phyloP scores from a whole-genome alignment of 2,888 invertebrate species.

The Caenorhabditis drosophilae region DNA sequence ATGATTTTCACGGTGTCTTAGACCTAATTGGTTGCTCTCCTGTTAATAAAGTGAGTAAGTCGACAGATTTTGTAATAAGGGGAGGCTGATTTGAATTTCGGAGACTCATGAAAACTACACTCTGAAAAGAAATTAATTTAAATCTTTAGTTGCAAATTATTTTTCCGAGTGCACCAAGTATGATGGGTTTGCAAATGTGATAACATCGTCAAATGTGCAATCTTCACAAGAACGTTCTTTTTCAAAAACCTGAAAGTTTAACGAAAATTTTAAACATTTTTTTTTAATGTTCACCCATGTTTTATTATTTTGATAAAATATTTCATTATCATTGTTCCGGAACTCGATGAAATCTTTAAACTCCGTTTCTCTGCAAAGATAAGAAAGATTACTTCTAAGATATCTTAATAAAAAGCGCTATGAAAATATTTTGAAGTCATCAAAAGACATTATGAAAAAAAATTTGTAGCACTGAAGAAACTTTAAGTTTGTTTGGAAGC shows the following conservation, averaged over 20 bases:
- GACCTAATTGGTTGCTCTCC: conserved; percentile 47
- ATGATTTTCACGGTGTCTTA: too few species aligned
- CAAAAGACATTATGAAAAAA: neutral
- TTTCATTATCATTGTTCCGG: conserved; percentile 40
- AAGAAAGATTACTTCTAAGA: too few species aligned
- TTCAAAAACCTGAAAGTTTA: conserved; percentile 38
- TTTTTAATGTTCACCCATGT: conserved; percentile 33
- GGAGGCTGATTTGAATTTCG: conserved; percentile 14
- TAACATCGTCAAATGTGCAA: conserved; percentile 29
- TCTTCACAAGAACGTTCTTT: conserved; percentile 31
- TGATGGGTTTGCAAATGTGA: conserved; percentile 41
- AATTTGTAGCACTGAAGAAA: too few species aligned
- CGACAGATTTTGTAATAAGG: conserved; percentile 10
- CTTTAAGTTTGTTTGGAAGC: neutral
- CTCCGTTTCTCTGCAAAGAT: conserved; percentile 53
- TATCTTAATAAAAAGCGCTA: conserved; percentile 5
- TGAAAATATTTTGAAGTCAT: neutral
- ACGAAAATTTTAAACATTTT: too few species aligned
- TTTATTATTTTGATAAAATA: conserved; percentile 47
- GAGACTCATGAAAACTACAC: conserved; percentile 25
- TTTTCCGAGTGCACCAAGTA: conserved; percentile 42
- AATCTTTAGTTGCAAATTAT: neutral
- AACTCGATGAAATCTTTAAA: conserved; percentile 53
- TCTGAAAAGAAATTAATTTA: conserved; percentile 20
- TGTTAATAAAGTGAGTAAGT: conserved; percentile 29